Percentiles rank a stretch among this genome's conserved stretches.
Evolutionary conservation across 2,797 vertebrate genomes (phyloP).

Genomic region (Potorous gilbertii): DNA sequence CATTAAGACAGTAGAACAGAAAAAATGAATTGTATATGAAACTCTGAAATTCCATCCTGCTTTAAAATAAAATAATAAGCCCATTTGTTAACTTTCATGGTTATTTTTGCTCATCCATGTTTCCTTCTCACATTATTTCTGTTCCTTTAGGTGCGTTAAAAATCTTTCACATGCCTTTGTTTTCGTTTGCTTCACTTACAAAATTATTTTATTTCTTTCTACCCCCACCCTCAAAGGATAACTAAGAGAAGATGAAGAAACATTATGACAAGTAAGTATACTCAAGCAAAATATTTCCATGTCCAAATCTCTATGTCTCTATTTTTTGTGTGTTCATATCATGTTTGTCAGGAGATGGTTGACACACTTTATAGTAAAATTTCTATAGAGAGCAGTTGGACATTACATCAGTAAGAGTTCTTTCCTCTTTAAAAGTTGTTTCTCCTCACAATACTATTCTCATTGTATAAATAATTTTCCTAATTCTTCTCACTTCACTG

Average conservation of each 20-base stretch:
- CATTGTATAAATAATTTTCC: background rate
- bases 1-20: background rate
- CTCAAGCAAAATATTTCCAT: background rate
- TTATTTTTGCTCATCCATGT: background rate
- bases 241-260: background rate
- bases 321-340: background rate
- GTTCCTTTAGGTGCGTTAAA: background rate
- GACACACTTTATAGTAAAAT: background rate
- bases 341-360: background rate
- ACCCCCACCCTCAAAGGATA: background rate
- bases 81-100: background rate
- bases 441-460: background rate
- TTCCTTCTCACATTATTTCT: background rate
- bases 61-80: background rate
- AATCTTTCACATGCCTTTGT: background rate
- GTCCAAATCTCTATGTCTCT: no score
- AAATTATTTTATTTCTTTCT: background rate
- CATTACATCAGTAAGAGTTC: background rate
- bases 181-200: background rate
- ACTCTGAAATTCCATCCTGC: background rate
- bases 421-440: background rate
- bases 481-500: background rate
- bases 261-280: background rate
- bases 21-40: background rate
- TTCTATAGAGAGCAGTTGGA: background rate